A percentile compares a stretch with the other conserved stretches of the same genome.
Conservation (phyloP, 2,113 vertebrate species). For the Brachypodius melanocephalos region DNA sequence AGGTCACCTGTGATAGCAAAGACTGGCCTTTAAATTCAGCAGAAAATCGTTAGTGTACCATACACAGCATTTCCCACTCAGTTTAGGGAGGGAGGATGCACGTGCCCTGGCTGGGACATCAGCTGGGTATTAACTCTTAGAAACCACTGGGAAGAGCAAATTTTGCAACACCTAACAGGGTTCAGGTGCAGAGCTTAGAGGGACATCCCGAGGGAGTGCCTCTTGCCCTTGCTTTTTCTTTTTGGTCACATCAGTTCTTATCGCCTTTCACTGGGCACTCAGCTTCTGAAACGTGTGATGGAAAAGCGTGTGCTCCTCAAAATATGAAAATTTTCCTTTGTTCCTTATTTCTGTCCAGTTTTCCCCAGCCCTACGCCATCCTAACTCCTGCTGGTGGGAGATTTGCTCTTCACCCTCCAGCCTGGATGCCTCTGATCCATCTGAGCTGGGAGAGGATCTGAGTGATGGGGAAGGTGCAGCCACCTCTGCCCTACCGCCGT, state of each 20-base stretch:
- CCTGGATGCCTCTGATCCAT: accelerated
- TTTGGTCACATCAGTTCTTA: background rate
- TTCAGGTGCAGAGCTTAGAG: background rate
- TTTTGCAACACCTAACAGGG: background rate
- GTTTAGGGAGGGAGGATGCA: background rate
- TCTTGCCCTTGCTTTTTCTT: background rate
- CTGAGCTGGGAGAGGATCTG: background rate
- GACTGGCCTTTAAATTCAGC: background rate
- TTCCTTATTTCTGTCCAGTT: background rate
- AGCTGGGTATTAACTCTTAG: background rate
- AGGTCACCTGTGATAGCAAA: background rate
- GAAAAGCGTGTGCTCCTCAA: background rate
- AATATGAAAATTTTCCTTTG: background rate
- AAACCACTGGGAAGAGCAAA: background rate
- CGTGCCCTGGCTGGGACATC: background rate
- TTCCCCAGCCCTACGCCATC: background rate
- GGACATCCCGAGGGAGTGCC: background rate
- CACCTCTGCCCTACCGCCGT: background rate
- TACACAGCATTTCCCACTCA: background rate
- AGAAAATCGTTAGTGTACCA: background rate
- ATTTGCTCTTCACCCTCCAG: background rate
- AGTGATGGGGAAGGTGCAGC: background rate
- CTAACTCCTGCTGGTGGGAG: background rate
- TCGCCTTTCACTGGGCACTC: background rate
- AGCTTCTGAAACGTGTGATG: background rate